Base-by-base conservation (phyloP, 2,888 invertebrate genomes). In the Brachyptera risi region DNA sequence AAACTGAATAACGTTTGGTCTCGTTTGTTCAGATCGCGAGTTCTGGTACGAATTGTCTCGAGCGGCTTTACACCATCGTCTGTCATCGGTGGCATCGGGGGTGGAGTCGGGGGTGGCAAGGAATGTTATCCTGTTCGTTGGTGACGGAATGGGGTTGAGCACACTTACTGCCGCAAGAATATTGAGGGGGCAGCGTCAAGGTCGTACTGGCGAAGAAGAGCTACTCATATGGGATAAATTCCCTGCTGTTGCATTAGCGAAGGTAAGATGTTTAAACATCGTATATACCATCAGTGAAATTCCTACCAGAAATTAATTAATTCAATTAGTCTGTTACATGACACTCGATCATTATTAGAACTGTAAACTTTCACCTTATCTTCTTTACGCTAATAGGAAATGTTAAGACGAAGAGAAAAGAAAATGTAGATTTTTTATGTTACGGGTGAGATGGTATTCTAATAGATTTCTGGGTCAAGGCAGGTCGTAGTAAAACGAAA, bases 71-170 rank as follows among this genome's bases (percentile, higher is more conserved):
- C 77, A 79, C 56, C 79, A 80, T 69, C 75, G 82, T 15, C 74
- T 82, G 3, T 40, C 37, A 7, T 27, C 24, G 9, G 79, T 80
- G 60, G 49, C 61, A 59, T 15, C 26, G 21, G 7, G 44, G 19
- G 57, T 19, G 23, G 9, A 27, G 21, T 7, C 17, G 23, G 54
- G 47, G 38, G 17, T 27, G n/a, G 80, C 80, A 60, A 83, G 83
- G 71, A 87, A 86, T 74, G 80, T 87, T 58, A 82, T 88, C 44
- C 76, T 88, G 50, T 84, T 87, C 68, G 82, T 88, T 13, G 88
- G 88, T 5, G 88, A 88, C 74, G 88, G 88, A 13, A 86, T 88
- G 85, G 87, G 88, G 42, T 73, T 87, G 68, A 81, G 86, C 21
- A 87, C 88, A 1, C 79, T 85, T 3, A 87, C 88, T 0, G 87